Evolutionary conservation across 2,888 invertebrate species (phyloP), one percentile per base, ranked within the genome.

Genomic region (Andrena flavipes): DNA sequence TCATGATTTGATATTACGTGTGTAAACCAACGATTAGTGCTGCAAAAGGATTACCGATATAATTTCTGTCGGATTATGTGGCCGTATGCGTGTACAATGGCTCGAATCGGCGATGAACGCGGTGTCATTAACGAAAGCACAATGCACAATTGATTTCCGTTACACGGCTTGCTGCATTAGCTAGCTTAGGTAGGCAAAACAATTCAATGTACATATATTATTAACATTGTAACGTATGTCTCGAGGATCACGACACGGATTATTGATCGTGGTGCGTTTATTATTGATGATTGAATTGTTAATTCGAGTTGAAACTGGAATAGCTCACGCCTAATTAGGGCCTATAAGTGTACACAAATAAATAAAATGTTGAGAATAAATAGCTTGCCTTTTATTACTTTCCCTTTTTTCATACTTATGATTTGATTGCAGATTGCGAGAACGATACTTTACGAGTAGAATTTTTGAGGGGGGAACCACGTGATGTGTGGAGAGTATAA

Each of bases 261-360:
- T 79, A 82, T 59, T 80, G 85, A 82, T 83, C 79, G 82, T 80
- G 84, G 72, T 82, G 73, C 80, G 87, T 90, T 90, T 85, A 89
- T 72, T 84, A 89, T 88, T 83, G 81, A 88, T 60, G 83, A 86
- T 87, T 80, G 84, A 87, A 87, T 84, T 88, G 87, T 90, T 89
- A 84, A 84, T 80, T 86, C 65, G 69, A 87, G 68, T 81, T 85
- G 85, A 75, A 78, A 87, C 70, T 83, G 86, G 74, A 84, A 84
- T 89, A 90, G 87, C 87, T 90, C 85, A 82, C 76, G 87, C 89
- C 88, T 89, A 89, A 87, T 87, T 87, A 88, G 85, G 87, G 87
- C 85, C 87, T 88, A 86, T 88, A 82, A 85, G 77, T 90, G 87
- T 87, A 86, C 84, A 88, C 84, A 85, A 86, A 68, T 62, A 68